Evolutionary conservation across 2,888 invertebrate genomes (phyloP), one percentile per base, ranked within the genome.

Genomic region (Plebejus anna): DNA sequence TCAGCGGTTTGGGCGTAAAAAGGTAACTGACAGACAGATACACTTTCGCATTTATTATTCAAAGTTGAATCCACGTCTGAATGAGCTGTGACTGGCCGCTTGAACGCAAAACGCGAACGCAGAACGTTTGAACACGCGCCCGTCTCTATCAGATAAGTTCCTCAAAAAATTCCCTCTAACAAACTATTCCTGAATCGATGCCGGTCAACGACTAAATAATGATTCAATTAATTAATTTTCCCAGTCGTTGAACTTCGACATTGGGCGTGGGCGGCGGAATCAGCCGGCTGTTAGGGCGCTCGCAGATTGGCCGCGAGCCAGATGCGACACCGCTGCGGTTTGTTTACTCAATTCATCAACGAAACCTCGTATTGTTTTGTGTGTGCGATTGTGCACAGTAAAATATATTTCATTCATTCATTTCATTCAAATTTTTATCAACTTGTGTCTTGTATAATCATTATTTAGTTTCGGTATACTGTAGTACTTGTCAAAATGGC

Each of bases 271-370:
- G 72, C 72, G 72, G 71, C 42, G 5, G 42, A 72, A 72, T 72
- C 16, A 72, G 47, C 72, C 47, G 51, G 22, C 28, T 51, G 51
- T 72, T 51, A 51, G 47, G 51, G 51, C 13, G 47, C 28, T 42
- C 47, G 28, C 72, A 72, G 11, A 72, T 72, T 72, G 72, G 72
- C 72, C 51, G 47, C 47, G 28, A n/a, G 72, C 72, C 72, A 72
- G 72, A 47, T 42, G 13, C 47, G 47, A 22, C 66, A 51, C 28
- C 72, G 72, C 47, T 47, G 28, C 28, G 66, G 61, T 28, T 61
- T 61, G 61, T 28, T 61, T 22, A 59, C 59, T 47, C 47, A 9
- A 47, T 47, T 47, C 2, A 11, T 47, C 59, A 22, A 5, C 5
- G 5, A 36, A 32, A 66, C 13, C 66, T 32, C 13, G 13, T 66